Base-by-base conservation (phyloP, 2,797 vertebrate genomes). In the Micropoecilia bifurca region DNA sequence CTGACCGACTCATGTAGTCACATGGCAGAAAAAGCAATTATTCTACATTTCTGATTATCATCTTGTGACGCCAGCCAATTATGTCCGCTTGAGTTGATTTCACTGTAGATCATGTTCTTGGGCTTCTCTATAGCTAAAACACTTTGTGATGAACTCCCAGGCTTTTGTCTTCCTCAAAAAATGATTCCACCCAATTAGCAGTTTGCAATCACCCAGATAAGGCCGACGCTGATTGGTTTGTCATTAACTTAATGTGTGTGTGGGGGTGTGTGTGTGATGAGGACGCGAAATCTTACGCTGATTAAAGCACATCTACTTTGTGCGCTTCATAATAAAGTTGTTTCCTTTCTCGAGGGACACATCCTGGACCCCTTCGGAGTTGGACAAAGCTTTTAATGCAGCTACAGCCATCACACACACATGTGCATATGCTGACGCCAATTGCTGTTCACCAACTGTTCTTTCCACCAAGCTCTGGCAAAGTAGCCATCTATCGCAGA, bases 161-260 rank as follows among this genome's bases (percentile, higher is more conserved):
- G 45, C 25, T 87, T 86, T 83, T 82, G 45, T 86, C 78, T 71
- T 87, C 59, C 72, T 80, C 77, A 90, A 83, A 90, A 88, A 89
- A 86, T 90, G 89, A 91, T 90, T 81, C 85, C 87, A 80, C 85
- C 80, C 83, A 90, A 92, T 93, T 93, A 91, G 85, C 85, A 85
- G 75, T 85, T 86, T 86, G 74, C 90, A 90, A 93, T 93, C 83
- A 88, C 80, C 81, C 83, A 66, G 73, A 87, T 74, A 89, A 74
- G 59, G 73, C 77, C 46, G 76, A 85, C 80, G 75, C 79, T 88
- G 82, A 92, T 90, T 92, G 86, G 89, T 86, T 89, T 28, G 76
- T 89, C 82, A 83, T 69, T n/a, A 43, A 69, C 41, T 45, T 69
- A 59, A 88, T 45, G 78, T 66, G 47, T 57, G 69, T 53, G 33